Conservation (phyloP, 2,113 vertebrate genomes). For the Albula glossodonta region DNA sequence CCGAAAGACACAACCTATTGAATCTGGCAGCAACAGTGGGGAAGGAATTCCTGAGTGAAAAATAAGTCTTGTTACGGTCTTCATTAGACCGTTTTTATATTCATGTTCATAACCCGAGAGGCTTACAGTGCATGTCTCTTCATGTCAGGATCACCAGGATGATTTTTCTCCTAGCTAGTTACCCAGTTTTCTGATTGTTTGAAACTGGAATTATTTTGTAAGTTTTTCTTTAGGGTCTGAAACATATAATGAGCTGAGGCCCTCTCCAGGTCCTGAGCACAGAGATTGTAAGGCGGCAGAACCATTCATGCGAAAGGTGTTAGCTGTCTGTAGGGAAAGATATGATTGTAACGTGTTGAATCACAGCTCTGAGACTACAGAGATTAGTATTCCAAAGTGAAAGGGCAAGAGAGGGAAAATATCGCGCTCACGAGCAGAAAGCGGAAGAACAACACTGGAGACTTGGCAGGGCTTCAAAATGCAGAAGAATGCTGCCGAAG, state of each 20-base stretch:
- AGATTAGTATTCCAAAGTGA: not conserved
- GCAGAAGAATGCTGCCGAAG: slow-evolving; percentile 19
- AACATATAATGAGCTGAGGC: not conserved
- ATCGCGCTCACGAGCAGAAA: not conserved
- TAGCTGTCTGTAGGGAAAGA: not conserved
- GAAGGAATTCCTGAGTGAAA: not conserved
- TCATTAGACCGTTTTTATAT: not conserved
- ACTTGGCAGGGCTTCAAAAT: slow-evolving; percentile 38
- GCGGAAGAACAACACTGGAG: not conserved
- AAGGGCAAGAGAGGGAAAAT: not conserved
- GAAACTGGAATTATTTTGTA: not conserved
- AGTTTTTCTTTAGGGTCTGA: not conserved
- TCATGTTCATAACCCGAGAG: not conserved
- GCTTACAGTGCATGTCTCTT: not conserved
- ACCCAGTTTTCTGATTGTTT: not conserved
- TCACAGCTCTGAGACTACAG: not conserved
- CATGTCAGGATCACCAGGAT: not conserved
- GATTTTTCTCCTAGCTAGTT: not conserved
- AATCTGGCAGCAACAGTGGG: not conserved
- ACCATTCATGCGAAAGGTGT: not conserved
- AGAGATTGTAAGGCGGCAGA: not conserved
- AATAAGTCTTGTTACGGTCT: not conserved
- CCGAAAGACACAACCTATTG: not conserved
- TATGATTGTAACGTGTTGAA: not conserved
- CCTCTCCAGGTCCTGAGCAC: not conserved